phyloP scores from a whole-genome alignment of 1,140 invertebrate genomes.

The Stegodyphus mimosarum region DNA sequence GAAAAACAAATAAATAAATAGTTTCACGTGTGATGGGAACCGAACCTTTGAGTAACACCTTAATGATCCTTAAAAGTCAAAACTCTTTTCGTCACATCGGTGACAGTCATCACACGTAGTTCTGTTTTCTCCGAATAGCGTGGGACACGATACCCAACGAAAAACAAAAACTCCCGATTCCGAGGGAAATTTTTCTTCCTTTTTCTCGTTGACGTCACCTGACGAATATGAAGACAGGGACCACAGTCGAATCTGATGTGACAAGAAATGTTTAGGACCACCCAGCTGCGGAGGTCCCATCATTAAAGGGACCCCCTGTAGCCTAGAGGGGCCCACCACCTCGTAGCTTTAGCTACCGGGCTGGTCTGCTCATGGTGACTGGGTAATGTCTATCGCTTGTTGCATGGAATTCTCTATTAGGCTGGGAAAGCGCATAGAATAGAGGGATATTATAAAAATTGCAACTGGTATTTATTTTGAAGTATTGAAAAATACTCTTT shows the following conservation, averaged over 20 bases:
- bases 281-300: constrained; percentile 53
- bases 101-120: too few species aligned
- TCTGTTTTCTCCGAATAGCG: too few species aligned
- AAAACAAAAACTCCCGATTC: not conserved
- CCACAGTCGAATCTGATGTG: constrained; percentile 50
- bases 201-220: constrained; percentile 23
- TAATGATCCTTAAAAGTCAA: too few species aligned
- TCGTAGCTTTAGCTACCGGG: constrained; percentile 35
- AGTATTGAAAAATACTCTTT: too few species aligned
- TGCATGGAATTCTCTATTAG: constrained; percentile 20
- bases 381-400: constrained; percentile 21
- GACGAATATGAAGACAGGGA: constrained; percentile 53
- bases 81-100: too few species aligned
- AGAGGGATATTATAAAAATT: constrained; percentile 40
- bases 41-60: too few species aligned
- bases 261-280: constrained; percentile 58
- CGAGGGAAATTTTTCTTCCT: constrained; percentile 18
- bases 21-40: too few species aligned
- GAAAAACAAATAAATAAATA: too few species aligned
- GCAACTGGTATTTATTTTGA: not conserved
- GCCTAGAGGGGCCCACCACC: constrained; percentile 32
- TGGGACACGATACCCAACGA: too few species aligned
- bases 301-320: constrained; percentile 57
- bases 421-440: not conserved
- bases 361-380: constrained; percentile 22